A percentile compares a stretch with the other conserved stretches of the same genome.
These are phyloP conservation scores for Gambusia holbrooki DNA, from an alignment of 2,113 vertebrate species.

Conservation along the genomic window DNA sequence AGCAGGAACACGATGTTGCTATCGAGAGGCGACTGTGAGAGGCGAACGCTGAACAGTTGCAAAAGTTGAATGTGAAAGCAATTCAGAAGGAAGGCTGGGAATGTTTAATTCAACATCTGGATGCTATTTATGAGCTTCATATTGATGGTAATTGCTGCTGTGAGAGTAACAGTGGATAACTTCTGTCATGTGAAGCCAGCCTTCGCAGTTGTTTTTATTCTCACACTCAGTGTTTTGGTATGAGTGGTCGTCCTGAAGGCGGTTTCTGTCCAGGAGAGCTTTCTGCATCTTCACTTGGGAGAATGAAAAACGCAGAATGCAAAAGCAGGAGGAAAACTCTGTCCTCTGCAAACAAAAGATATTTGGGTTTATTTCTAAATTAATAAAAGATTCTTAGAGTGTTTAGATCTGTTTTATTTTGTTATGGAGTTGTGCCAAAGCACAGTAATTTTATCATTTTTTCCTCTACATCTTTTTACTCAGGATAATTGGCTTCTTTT, in stretches of 20 bases:
- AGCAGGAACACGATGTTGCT: slow-evolving; percentile 29
- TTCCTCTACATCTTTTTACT: no score
- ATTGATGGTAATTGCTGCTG: slow-evolving; percentile 65
- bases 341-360: neutral
- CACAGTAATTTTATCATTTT: no score
- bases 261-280: slow-evolving; percentile 14
- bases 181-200: slow-evolving; percentile 52
- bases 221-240: slow-evolving; percentile 31
- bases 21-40: slow-evolving; percentile 30
- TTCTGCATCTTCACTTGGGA: slow-evolving; percentile 17
- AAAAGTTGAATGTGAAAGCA: slow-evolving; percentile 49
- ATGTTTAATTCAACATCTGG: slow-evolving; percentile 69
- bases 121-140: slow-evolving; percentile 63
- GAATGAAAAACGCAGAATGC: neutral
- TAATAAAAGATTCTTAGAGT: neutral
- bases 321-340: neutral
- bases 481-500: no score
- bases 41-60: slow-evolving; percentile 28
- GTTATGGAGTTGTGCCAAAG: neutral
- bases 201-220: slow-evolving; percentile 40
- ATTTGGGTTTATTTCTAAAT: neutral
- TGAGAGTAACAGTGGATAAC: slow-evolving; percentile 49
- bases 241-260: slow-evolving; percentile 14
- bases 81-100: slow-evolving; percentile 36
- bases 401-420: neutral